phyloP scores from a whole-genome alignment of 2,888 invertebrate species.

The Zaprionus lineosus region DNA sequence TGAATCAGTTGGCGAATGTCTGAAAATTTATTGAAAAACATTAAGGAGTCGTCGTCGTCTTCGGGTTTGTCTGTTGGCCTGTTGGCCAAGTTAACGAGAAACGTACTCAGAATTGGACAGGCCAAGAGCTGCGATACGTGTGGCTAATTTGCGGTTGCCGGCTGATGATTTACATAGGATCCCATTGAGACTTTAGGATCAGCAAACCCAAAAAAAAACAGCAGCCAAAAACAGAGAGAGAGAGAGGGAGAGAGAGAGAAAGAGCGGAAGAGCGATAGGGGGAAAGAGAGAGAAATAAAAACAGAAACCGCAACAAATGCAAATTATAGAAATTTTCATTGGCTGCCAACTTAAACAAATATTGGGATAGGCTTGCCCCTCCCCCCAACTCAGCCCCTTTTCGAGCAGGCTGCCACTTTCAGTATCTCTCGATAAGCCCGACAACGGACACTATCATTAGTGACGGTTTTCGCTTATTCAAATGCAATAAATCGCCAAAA shows the following conservation, averaged over 20 bases:
- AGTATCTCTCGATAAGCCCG: not conserved
- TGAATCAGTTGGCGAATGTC: conserved; percentile 24
- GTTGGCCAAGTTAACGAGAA: conserved; percentile 63
- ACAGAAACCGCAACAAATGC: conserved; percentile 46
- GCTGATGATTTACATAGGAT: conserved; percentile 75
- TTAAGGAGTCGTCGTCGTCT: conserved; percentile 57
- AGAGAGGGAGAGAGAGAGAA: too few relatives aligned
- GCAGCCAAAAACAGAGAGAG: too few relatives aligned
- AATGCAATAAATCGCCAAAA: conserved; percentile 67
- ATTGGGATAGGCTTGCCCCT: conserved; percentile 52
- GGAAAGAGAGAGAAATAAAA: conserved; percentile 2
- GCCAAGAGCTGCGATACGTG: conserved; percentile 47
- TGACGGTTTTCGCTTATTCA: conserved; percentile 54
- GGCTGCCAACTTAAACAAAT: conserved; percentile 63
- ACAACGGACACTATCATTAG: conserved; percentile 57
- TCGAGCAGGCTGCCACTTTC: too few relatives aligned
- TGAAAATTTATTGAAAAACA: conserved; percentile 72
- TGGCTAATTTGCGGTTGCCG: conserved; percentile 77
- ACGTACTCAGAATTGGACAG: conserved; percentile 28
- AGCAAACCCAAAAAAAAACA: too few relatives aligned
- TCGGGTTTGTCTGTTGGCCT: not conserved
- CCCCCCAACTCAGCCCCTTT: conserved; percentile 8
- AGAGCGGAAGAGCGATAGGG: conserved; percentile 6
- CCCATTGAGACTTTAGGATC: not conserved
- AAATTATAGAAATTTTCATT: conserved; percentile 80